Evolutionary conservation across 2,888 invertebrate species (phyloP), one percentile per base, ranked within the genome.

Genomic region (Malthinus flaveolus): DNA sequence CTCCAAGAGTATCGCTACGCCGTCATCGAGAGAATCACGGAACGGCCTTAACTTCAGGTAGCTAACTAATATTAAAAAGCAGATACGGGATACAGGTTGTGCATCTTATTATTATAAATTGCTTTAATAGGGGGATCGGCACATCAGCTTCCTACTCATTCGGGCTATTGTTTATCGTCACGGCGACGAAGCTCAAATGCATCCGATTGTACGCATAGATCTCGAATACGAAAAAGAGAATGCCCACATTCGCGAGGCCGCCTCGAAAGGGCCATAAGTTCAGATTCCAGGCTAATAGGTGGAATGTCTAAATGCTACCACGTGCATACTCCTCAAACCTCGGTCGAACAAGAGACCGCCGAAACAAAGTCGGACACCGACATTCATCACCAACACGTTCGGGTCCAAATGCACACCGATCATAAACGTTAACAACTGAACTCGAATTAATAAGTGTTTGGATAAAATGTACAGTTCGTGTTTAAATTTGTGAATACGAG

Each of bases 161-260:
- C 67, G 3, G 66, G 68, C 51, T 69, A 65, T 49, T 64, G 68
- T 32, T 50, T 71, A 12, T 65, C 71, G 31, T 61, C 68, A 7
- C 67, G 66, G 36, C 68, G 80, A 34, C 68, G 80, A 10, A 79
- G 77, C 62, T 80, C 80, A 1, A 80, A 80, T 62, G 76, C 79
- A 2, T 79, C 79, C 0, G 80, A 80, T 50, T 77, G 76, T 54
- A 74, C 77, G 9, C 73, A 68, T 65, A 72, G 70, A 37, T 62
- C 73, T 1, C 68, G 77, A 9, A 59, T 73, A 11, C 68, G 73
- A 54, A 70, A 69, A 56, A 62, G 73, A 44, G 78, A 78, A n/a
- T 70, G 70, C 50, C 69, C 71, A 2, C 70, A 71, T 61, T 52
- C 64, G 6, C 66, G 74, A 31, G 76, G 76, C 1, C 68, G 70